phyloP scores from a whole-genome alignment of 2,888 invertebrate species.

The Clivina fossor region DNA sequence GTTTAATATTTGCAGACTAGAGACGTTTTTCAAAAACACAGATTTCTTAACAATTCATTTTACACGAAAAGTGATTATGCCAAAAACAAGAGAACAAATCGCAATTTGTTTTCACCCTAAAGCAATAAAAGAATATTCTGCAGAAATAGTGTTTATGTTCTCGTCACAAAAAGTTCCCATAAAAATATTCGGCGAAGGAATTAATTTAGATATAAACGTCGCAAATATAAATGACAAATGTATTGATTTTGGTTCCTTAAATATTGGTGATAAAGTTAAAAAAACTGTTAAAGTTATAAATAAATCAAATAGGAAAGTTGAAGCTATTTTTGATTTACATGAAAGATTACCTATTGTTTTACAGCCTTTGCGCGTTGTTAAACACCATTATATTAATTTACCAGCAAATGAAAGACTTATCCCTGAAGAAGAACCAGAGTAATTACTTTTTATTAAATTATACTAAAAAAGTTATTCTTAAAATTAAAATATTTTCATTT shows the following conservation, averaged over 20 bases:
- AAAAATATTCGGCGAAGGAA: conserved; percentile 60
- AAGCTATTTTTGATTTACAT: conserved; percentile 57
- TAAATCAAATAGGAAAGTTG: conserved; percentile 58
- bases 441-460: no score
- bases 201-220: conserved; percentile 49
- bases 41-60: conserved; percentile 59
- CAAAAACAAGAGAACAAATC: conserved; percentile 54
- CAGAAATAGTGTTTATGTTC: conserved; percentile 57
- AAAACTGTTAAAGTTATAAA: conserved; percentile 62
- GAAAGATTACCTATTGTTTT: conserved; percentile 53
- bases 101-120: conserved; percentile 61
- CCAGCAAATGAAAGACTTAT: conserved; percentile 32
- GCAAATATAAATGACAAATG: conserved; percentile 50
- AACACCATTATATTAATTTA: conserved; percentile 38
- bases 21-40: conserved; percentile 55
- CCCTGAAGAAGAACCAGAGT: no score
- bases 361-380: not conserved
- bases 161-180: conserved; percentile 60
- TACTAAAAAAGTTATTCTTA: no score
- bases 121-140: conserved; percentile 56
- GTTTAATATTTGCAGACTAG: conserved; percentile 53
- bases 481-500: no score
- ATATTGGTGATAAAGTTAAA: conserved; percentile 56
- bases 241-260: conserved; percentile 50
- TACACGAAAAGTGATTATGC: conserved; percentile 52